Conservation (phyloP, 2,888 invertebrate genomes). For the Cryptocephalus moraei region DNA sequence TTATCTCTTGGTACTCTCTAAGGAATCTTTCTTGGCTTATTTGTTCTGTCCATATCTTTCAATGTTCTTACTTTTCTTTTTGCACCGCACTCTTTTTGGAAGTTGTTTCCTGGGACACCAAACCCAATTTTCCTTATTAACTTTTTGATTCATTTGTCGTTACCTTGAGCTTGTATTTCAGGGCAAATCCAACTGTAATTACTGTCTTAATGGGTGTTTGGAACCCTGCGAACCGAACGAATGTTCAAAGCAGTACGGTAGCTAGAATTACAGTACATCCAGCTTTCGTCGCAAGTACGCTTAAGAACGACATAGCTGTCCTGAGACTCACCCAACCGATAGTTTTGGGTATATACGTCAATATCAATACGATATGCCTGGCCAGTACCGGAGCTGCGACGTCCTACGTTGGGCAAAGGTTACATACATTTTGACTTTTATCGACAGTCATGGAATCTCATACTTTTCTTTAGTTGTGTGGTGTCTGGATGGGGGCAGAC, state of each 20-base stretch:
- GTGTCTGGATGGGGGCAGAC: constrained; percentile 86
- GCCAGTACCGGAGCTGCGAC: constrained; percentile 38
- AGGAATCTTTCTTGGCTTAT: too few relatives aligned
- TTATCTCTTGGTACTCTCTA: too few relatives aligned
- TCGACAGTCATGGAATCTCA: too few relatives aligned
- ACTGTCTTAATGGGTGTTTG: constrained; percentile 25
- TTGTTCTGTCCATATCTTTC: too few relatives aligned
- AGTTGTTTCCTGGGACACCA: too few relatives aligned
- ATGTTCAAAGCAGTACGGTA: constrained; percentile 19
- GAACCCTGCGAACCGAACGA: constrained; percentile 16
- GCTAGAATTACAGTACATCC: constrained; percentile 40
- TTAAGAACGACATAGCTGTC: constrained; percentile 75
- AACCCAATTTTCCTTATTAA: too few relatives aligned
- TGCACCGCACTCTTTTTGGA: too few relatives aligned
- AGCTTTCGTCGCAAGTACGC: constrained; percentile 56
- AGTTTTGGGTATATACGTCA: constrained; percentile 41
- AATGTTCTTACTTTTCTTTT: too few relatives aligned
- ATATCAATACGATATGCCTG: constrained; percentile 52
- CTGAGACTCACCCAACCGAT: constrained; percentile 54
- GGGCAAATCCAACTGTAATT: constrained; percentile 17
- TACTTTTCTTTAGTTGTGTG: constrained; percentile 40
- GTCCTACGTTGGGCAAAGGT: constrained; percentile 20
- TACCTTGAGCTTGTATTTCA: constrained; percentile 5
- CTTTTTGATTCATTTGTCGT: too few relatives aligned
- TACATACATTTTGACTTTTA: neutral